Conservation (phyloP, 2,113 vertebrate genomes). For the Poecile atricapillus region DNA sequence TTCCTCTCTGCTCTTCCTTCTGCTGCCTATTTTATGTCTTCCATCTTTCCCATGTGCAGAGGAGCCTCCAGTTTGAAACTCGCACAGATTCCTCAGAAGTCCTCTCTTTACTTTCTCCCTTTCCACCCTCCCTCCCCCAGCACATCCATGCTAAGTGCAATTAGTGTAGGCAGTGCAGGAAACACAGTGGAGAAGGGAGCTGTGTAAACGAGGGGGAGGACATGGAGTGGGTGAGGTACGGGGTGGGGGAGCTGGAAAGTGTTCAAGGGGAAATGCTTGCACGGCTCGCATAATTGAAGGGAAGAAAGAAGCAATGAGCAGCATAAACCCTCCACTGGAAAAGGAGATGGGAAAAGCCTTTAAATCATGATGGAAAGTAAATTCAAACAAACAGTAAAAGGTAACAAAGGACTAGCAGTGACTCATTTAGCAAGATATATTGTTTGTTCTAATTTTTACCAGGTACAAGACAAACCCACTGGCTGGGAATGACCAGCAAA, state of each 20-base stretch:
- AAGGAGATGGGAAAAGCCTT: slow-evolving; percentile 22
- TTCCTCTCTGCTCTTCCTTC: not conserved
- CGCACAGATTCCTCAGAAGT: not conserved
- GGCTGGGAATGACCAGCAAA: not conserved
- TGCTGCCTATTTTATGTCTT: not conserved
- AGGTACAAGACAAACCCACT: not conserved
- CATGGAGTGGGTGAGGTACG: not conserved
- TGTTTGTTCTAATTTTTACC: not conserved
- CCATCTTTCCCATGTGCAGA: not conserved
- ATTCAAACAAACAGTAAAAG: not conserved
- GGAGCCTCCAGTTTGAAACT: not conserved
- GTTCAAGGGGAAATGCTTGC: slow-evolving; percentile 26
- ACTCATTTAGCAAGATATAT: not conserved
- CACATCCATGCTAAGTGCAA: not conserved
- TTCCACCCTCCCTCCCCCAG: not conserved
- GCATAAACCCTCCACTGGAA: not conserved
- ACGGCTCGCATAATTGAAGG: not conserved
- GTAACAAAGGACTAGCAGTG: slow-evolving; percentile 5
- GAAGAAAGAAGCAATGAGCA: not conserved
- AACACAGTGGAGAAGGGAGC: not conserved
- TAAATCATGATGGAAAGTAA: not conserved
- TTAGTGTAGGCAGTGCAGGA: slow-evolving; percentile 12
- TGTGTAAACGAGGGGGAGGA: not conserved
- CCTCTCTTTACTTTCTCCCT: not conserved
- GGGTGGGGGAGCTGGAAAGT: slow-evolving; percentile 5